Evolutionary conservation across 2,797 vertebrate genomes (phyloP).

Genomic region (Sebastes nivosus): DNA sequence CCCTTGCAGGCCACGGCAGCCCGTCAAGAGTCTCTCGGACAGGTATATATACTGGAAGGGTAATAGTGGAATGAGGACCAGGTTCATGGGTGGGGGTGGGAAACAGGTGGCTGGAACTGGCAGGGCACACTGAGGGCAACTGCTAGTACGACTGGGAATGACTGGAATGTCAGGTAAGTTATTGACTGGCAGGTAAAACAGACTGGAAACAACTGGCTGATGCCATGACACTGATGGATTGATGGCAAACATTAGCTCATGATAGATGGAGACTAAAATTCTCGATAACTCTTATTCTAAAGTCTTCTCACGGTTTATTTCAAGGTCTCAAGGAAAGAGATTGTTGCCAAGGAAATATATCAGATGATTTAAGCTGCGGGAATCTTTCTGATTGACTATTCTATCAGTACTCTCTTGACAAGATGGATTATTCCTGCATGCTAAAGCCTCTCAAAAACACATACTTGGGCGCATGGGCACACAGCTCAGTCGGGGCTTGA

Average conservation of each 20-base stretch:
- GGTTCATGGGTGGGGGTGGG: not conserved
- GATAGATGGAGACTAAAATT: not conserved
- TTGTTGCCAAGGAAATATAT: not conserved
- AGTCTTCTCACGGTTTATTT: not conserved
- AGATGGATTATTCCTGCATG: not conserved
- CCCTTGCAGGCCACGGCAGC: not conserved
- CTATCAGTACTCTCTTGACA: not conserved
- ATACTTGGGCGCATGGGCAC: not conserved
- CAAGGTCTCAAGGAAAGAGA: not conserved
- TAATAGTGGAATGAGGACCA: not conserved
- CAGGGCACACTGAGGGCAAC: not conserved
- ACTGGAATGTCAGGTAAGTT: not conserved
- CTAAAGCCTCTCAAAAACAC: not conserved
- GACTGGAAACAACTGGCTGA: not conserved
- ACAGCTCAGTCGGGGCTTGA: not conserved
- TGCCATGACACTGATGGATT: not conserved
- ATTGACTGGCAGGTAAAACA: not conserved
- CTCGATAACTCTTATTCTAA: not conserved
- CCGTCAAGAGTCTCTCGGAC: not conserved
- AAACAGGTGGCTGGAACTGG: not conserved
- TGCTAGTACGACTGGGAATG: not conserved
- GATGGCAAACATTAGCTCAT: not conserved
- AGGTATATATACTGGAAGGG: not conserved
- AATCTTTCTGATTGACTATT: not conserved
- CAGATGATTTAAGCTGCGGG: not conserved